Base-by-base conservation (phyloP, 2,888 invertebrate genomes). In the Caenorhabditis panamensis region DNA sequence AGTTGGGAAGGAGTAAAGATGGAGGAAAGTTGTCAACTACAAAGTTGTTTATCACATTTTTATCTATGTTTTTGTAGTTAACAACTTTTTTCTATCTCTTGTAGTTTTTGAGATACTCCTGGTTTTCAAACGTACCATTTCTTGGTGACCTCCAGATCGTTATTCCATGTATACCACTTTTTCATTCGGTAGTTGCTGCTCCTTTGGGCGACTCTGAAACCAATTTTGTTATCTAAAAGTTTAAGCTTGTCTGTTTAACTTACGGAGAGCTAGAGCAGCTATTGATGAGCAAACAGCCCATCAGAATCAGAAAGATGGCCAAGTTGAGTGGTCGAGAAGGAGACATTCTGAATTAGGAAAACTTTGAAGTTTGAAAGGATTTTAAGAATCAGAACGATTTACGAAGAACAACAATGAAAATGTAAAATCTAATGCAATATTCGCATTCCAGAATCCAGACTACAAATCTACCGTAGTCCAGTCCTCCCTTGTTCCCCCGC, bases 151-250 rank as follows among this genome's bases (percentile, higher is more conserved):
- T 80, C 75, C 18, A 80, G 37, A 31, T 75, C 75, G 24, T 69
- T 75, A 22, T 75, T 75, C 80, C 80, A 80, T 36, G 61, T 66
- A 51, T 80, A 80, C 80, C 80, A 80, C 49, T 80, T 80, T n/a
- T 80, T 80, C 59, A 69, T 47, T 20, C 56, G 47, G 20, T 18
- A 47, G 47, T n/a, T 4, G 11, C 11, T 47, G 47, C 47, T 47
- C 9, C 22, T 22, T 53, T 49, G 20, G 53, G 18, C 8, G 18
- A n/a, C 18, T 56, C 54, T 56, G 31, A 28, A 56, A 56, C 4
- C 31, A 31, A n/a, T n/a, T n/a, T n/a, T 36, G 36, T 8, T 36
- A 5, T 36, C 11, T 5, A 36, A 44, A 24, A 53, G 53, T 9
- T 53, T 3, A 20, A 53, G 8, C n/a, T 9, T 13, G n/a, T n/a